A percentile compares a stretch with the other conserved stretches of the same genome.
Conservation (phyloP, 2,888 invertebrate genomes). For the Synanthedon tipuliformis region DNA sequence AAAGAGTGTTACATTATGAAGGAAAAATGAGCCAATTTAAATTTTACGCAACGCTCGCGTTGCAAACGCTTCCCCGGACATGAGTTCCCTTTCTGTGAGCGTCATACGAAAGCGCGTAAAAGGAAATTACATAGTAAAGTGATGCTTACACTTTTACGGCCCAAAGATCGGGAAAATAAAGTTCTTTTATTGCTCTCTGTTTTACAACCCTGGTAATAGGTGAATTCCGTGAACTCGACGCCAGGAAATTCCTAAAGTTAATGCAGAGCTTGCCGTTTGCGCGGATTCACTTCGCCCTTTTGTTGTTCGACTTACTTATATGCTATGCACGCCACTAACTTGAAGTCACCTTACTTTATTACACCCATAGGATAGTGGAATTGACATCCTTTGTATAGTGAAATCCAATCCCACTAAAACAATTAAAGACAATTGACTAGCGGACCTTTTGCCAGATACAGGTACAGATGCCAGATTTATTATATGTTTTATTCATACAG, state of each 20-base stretch:
- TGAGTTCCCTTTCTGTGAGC: constrained; percentile 29
- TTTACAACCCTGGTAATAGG: constrained; percentile 46
- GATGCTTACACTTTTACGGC: constrained; percentile 49
- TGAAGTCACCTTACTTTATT: background rate
- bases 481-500: too few relatives aligned
- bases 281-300: constrained; percentile 1
- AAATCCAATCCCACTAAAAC: too few relatives aligned
- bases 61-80: constrained; percentile 11
- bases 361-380: background rate
- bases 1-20: background rate
- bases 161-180: constrained; percentile 50
- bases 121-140: constrained; percentile 49
- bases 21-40: constrained; percentile 27
- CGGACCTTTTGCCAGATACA: too few relatives aligned
- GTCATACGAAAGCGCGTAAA: constrained; percentile 35
- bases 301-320: background rate
- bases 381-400: too few relatives aligned
- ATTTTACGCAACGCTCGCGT: constrained; percentile 23
- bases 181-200: constrained; percentile 49
- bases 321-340: background rate
- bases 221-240: constrained; percentile 33
- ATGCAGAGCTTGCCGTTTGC: constrained; percentile 7
- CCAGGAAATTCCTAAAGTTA: constrained; percentile 20
- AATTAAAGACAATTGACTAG: too few relatives aligned
- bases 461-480: too few relatives aligned